These are phyloP conservation scores for Lasioglossum figueresi DNA, from an alignment of 2,888 invertebrate species.

Conservation along the genomic window DNA sequence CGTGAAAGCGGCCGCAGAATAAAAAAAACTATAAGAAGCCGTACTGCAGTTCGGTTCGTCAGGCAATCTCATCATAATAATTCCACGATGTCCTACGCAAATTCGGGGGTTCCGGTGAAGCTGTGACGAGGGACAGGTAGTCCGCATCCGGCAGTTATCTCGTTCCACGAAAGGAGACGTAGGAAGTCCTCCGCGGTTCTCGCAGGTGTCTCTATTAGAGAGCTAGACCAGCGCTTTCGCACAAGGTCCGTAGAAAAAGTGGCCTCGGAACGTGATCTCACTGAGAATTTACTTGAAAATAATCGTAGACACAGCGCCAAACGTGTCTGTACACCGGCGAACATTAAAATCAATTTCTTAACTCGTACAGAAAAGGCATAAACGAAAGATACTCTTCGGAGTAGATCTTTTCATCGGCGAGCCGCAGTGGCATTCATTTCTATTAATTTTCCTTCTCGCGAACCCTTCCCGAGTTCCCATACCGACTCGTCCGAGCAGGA, in stretches of 20 bases:
- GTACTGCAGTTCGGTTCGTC: constrained; percentile 29
- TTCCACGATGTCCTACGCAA: constrained; percentile 68
- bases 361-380: not conserved
- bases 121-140: constrained; percentile 29
- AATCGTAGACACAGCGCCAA: not conserved
- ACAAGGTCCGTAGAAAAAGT: not conserved
- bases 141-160: constrained; percentile 50
- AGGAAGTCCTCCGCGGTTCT: not conserved
- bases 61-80: constrained; percentile 58
- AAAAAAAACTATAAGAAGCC: constrained; percentile 26
- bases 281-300: not conserved
- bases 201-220: constrained; percentile 4
- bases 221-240: not conserved
- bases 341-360: not conserved
- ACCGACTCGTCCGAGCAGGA: not conserved
- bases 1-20: constrained; percentile 38
- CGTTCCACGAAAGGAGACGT: not conserved
- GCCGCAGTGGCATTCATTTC: not conserved
- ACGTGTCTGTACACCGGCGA: not conserved
- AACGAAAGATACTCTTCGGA: not conserved
- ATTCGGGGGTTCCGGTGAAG: constrained; percentile 60
- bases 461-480: not conserved
- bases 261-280: not conserved
- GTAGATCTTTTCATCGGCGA: not conserved
- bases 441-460: not conserved